Percentiles rank a stretch among this genome's conserved stretches.
Evolutionary conservation across 2,888 invertebrate species (phyloP).

Genomic region (Parelbella ahira): DNA sequence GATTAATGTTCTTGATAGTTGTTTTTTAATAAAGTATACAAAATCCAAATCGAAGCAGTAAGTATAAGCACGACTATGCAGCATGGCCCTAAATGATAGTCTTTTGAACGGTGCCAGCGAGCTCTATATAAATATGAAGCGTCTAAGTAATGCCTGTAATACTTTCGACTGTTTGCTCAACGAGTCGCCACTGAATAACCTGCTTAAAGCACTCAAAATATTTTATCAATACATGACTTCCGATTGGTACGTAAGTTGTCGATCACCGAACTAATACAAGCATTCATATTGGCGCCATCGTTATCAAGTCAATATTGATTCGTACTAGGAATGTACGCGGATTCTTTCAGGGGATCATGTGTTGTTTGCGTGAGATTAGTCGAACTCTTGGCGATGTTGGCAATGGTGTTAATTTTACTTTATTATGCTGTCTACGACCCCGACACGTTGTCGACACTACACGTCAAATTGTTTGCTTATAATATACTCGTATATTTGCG

Average conservation of each 20-base stretch:
- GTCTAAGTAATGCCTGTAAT: too few relatives aligned
- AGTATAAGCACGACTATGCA: too few relatives aligned
- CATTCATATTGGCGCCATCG: constrained; percentile 21
- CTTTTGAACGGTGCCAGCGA: too few relatives aligned
- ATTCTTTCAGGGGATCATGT: constrained; percentile 17
- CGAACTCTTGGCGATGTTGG: constrained; percentile 13
- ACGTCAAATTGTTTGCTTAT: constrained; percentile 4
- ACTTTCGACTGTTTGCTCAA: too few relatives aligned
- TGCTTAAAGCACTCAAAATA: too few relatives aligned
- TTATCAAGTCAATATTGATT: constrained; percentile 28
- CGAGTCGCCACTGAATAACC: too few relatives aligned
- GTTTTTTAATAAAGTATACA: too few relatives aligned
- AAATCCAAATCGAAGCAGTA: too few relatives aligned
- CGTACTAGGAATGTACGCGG: constrained; percentile 26
- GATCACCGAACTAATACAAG: constrained; percentile 24
- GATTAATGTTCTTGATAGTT: too few relatives aligned
- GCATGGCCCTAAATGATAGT: too few relatives aligned
- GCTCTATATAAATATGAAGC: too few relatives aligned
- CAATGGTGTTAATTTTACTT: constrained; percentile 9
- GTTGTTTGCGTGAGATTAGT: constrained; percentile 19
- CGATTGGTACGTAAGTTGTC: constrained; percentile 28
- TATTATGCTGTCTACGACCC: constrained; percentile 14
- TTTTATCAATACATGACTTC: constrained; percentile 32
- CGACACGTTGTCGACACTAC: constrained; percentile 10
- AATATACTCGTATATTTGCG: neutral